Conservation (phyloP, 92 coral and sea anemone species). For the Hydrozoanthus gracilis region DNA sequence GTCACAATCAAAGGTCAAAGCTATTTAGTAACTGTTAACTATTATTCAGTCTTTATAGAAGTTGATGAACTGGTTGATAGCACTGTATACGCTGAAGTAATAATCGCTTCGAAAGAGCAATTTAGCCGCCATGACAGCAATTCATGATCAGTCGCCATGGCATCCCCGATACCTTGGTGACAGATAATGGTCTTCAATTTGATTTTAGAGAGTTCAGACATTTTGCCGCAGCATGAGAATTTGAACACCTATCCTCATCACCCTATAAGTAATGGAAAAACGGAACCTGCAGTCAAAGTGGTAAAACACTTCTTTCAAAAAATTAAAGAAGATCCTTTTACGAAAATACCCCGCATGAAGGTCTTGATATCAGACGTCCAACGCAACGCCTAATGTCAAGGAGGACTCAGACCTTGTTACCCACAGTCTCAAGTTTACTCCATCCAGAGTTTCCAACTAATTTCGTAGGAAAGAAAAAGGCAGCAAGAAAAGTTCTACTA, state of each 20-base stretch:
- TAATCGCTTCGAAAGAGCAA: constrained; percentile 46
- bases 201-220: constrained; percentile 45
- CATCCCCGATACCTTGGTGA: constrained; percentile 52
- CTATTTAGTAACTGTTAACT: background rate
- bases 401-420: constrained; percentile 5
- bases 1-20: background rate
- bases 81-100: background rate
- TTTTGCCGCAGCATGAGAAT: constrained; percentile 56
- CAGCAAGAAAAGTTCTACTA: constrained; percentile 2
- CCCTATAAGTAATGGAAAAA: constrained; percentile 24
- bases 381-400: constrained; percentile 12
- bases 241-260: constrained; percentile 44
- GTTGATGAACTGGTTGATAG: constrained; percentile 10
- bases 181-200: constrained; percentile 61
- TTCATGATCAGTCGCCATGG: constrained; percentile 49
- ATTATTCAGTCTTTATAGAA: background rate
- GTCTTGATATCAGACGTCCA: constrained; percentile 5
- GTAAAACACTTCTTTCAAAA: background rate
- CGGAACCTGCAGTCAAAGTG: background rate
- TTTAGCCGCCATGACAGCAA: constrained; percentile 50
- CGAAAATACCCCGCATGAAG: constrained; percentile 3
- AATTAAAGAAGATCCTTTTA: constrained; percentile 3
- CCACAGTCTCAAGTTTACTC: background rate
- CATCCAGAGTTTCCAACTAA: background rate
- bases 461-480: background rate